Conservation (phyloP, 2,113 vertebrate genomes). For the Strigops habroptila region DNA sequence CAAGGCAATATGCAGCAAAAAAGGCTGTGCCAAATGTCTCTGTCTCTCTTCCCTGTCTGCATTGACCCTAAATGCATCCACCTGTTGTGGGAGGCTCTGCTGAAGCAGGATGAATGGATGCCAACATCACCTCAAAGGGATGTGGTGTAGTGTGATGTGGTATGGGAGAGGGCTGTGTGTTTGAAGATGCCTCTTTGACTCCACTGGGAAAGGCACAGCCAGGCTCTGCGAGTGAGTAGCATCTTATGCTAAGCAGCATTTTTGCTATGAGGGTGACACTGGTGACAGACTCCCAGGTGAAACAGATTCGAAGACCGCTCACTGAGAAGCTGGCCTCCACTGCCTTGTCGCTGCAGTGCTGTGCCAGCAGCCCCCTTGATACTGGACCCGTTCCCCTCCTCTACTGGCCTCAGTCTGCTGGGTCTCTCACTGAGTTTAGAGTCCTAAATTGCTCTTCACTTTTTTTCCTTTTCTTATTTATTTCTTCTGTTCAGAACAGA, state of each 20-base stretch:
- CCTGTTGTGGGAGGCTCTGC: background rate
- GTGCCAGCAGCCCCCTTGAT: background rate
- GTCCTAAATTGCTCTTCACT: background rate
- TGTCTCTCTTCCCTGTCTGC: background rate
- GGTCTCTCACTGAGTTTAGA: background rate
- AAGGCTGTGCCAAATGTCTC: background rate
- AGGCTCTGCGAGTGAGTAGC: background rate
- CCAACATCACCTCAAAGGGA: background rate
- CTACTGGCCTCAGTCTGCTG: background rate
- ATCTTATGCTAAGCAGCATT: background rate
- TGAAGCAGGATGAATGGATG: background rate
- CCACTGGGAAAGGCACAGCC: background rate
- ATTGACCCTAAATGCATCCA: background rate
- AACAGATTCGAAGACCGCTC: background rate
- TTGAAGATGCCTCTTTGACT: background rate
- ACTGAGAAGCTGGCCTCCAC: background rate
- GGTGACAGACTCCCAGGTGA: background rate
- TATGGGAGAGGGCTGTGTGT: background rate
- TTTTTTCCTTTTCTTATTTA: background rate
- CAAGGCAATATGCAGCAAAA: background rate
- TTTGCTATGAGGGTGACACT: background rate
- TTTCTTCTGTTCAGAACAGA: background rate
- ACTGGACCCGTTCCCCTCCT: background rate
- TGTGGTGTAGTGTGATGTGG: background rate
- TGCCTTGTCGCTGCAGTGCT: background rate